Percentiles rank a stretch among this genome's conserved stretches.
These are phyloP conservation scores for Rhingia campestris DNA, from an alignment of 2,888 invertebrate species.

Conservation along the genomic window DNA sequence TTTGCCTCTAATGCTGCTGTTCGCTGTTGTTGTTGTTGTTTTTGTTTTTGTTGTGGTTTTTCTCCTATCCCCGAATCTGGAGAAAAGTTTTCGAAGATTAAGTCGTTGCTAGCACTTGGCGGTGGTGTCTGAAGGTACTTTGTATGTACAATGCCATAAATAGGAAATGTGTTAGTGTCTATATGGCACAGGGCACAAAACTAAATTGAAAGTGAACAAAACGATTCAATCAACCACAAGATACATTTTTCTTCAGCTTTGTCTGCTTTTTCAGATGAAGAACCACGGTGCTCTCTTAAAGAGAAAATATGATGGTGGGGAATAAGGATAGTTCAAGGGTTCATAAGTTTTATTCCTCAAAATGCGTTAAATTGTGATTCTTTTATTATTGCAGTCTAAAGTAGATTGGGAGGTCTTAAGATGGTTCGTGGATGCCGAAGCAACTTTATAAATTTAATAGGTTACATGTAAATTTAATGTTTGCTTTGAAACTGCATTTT, in stretches of 20 bases:
- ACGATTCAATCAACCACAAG: conserved; percentile 41
- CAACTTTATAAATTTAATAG: not conserved
- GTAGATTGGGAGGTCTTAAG: not conserved
- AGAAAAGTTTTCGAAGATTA: conserved; percentile 34
- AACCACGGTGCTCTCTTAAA: not conserved
- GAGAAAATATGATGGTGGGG: not conserved
- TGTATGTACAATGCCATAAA: not conserved
- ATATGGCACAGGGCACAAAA: not conserved
- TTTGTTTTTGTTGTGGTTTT: conserved; percentile 1
- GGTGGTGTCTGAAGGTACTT: conserved; percentile 48
- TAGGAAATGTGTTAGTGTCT: conserved; percentile 7
- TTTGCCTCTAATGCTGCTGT: not conserved
- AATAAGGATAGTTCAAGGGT: not conserved
- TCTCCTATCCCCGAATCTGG: not conserved
- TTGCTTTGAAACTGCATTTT: too few species aligned
- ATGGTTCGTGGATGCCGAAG: not conserved
- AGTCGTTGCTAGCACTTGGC: conserved; percentile 51
- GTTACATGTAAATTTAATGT: too few species aligned
- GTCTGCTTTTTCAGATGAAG: not conserved
- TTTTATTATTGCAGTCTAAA: not conserved
- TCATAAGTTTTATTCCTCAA: not conserved
- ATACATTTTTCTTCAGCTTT: not conserved
- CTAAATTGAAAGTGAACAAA: conserved; percentile 22
- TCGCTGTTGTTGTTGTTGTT: conserved; percentile 4
- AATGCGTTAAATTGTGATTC: not conserved